A percentile compares a stretch with the other conserved stretches of the same genome.
phyloP scores from a whole-genome alignment of 1,140 invertebrate genomes.

The Musca vetustissima region DNA sequence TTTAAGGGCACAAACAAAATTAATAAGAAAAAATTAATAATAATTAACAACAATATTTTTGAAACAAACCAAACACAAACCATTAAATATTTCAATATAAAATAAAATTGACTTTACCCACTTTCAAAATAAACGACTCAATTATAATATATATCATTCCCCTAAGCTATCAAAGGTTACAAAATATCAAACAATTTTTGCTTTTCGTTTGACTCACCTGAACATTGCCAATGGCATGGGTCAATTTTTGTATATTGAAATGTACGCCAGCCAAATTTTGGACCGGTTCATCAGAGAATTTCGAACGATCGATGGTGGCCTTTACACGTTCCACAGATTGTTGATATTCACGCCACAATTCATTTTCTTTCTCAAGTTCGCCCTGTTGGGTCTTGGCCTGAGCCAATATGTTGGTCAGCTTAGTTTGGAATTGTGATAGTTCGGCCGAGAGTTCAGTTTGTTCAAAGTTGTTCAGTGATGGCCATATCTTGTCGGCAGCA shows the following conservation, averaged over 20 bases:
- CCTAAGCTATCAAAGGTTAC: too few species aligned
- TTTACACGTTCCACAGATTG: slow-evolving; percentile 75
- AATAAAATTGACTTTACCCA: too few species aligned
- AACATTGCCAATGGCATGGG: slow-evolving; percentile 74
- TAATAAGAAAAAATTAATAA: too few species aligned
- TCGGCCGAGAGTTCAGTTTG: slow-evolving; percentile 80
- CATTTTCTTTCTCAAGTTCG: slow-evolving; percentile 73
- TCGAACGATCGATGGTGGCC: slow-evolving; percentile 70
- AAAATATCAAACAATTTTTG: too few species aligned
- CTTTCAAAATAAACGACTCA: too few species aligned
- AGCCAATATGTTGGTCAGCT: slow-evolving; percentile 79
- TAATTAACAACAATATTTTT: too few species aligned
- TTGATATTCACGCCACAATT: slow-evolving; percentile 77
- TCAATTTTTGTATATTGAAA: slow-evolving; percentile 78
- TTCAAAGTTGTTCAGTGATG: slow-evolving; percentile 74
- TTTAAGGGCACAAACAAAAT: too few species aligned
- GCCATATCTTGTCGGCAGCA: slow-evolving; percentile 83
- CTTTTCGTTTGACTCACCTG: slow-evolving; percentile 64
- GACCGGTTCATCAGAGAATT: slow-evolving; percentile 74
- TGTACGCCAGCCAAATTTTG: slow-evolving; percentile 74
- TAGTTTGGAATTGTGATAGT: slow-evolving; percentile 74
- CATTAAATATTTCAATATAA: too few species aligned
- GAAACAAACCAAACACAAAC: too few species aligned
- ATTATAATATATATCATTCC: too few species aligned
- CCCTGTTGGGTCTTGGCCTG: slow-evolving; percentile 75